Base-by-base conservation (phyloP, 2,113 vertebrate genomes). In the Trichomycterus rosablanca region DNA sequence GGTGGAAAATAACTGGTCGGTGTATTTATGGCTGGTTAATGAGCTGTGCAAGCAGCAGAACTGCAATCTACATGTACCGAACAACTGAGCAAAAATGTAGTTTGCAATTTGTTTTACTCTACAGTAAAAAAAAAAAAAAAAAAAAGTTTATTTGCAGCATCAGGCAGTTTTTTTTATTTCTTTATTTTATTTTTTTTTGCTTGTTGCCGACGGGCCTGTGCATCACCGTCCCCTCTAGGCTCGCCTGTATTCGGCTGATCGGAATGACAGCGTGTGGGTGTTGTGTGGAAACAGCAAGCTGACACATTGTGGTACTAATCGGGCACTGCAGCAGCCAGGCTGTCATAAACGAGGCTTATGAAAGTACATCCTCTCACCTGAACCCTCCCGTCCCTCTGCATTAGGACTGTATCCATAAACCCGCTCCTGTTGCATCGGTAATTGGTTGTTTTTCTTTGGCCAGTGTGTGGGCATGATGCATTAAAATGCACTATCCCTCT, bases 381-480 rank as follows among this genome's bases (percentile, higher is more conserved):
- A 49, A 46, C 16, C 34, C 4, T 22, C 19, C 53, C 18, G 37
- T 23, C 19, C 37, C 35, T 28, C n/a, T 9, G 3, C 4, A 22
- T 40, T 40, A 15, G 40, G 14, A 24, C 14, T 3, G 34, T 6
- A n/a, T 39, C 18, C 24, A 12, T 34, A n/a, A 12, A n/a, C 5
- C 32, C 14, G 12, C 34, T 35, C 22, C 3, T 32, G 19, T 14
- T 49, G 22, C 34, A 30, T 45, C 14, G 8, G n/a, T 26, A 16
- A 22, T 12, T 20, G 40, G 14, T 23, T 15, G 2, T 34, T 43
- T 58, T 20, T 40, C 61, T 40, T 4, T 7, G 16, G 4, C 43
- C 68, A 43, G 34, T 8, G 20, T 32, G 68, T 70, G 61, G 62
- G 56, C n/a, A 39, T 30, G 30, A 54, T 19, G 42, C 45, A 15